These are phyloP conservation scores for Stegodyphus mimosarum DNA, from an alignment of 1,140 invertebrate species.

Conservation along the genomic window DNA sequence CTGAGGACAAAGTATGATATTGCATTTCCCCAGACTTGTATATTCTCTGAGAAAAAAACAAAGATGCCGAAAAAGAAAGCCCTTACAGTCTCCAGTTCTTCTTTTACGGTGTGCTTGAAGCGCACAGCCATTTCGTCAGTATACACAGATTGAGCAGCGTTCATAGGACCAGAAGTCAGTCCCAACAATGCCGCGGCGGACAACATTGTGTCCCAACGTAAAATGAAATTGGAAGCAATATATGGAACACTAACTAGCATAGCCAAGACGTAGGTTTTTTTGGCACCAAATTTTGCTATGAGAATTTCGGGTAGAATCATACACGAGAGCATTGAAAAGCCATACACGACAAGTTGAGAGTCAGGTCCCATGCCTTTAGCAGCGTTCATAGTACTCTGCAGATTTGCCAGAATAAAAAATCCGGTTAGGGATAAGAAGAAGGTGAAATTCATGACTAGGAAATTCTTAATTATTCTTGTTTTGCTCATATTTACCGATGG, in stretches of 20 bases:
- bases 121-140: slow-evolving; percentile 69
- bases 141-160: slow-evolving; percentile 72
- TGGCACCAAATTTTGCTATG: slow-evolving; percentile 66
- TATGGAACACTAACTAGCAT: slow-evolving; percentile 68
- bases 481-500: neutral
- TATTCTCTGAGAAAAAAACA: slow-evolving; percentile 24
- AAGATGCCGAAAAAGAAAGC: slow-evolving; percentile 26
- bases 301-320: slow-evolving; percentile 56
- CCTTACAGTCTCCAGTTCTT: slow-evolving; percentile 21
- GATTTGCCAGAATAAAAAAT: slow-evolving; percentile 43
- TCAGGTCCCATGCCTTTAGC: slow-evolving; percentile 24
- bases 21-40: slow-evolving; percentile 30
- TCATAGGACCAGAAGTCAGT: slow-evolving; percentile 70
- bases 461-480: neutral
- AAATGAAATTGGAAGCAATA: slow-evolving; percentile 68
- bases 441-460: slow-evolving; percentile 2
- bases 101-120: neutral
- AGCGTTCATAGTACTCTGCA: slow-evolving; percentile 60
- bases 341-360: slow-evolving; percentile 66
- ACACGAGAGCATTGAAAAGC: slow-evolving; percentile 63
- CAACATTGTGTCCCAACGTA: slow-evolving; percentile 65
- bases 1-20: slow-evolving; percentile 22
- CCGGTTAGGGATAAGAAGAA: slow-evolving; percentile 44
- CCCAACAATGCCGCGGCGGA: slow-evolving; percentile 69
- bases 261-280: slow-evolving; percentile 68